phyloP scores from a whole-genome alignment of 2,888 invertebrate genomes.

The Philhelius pedissequus region DNA sequence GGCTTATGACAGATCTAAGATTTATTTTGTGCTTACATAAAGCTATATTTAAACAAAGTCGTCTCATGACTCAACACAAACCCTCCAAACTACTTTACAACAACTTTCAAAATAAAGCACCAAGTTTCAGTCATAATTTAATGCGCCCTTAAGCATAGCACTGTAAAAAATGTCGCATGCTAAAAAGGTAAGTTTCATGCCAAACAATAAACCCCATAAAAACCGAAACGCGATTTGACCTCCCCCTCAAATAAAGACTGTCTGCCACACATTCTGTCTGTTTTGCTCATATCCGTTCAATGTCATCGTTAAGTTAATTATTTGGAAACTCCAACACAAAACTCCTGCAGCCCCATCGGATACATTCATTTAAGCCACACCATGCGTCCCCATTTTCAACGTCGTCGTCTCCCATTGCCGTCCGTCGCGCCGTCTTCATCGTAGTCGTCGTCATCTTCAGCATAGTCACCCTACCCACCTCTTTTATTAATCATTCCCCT shows the following conservation, averaged over 20 bases:
- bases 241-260: neutral
- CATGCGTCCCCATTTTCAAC: neutral
- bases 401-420: neutral
- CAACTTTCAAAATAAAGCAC: neutral
- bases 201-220: neutral
- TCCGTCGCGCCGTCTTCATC: too few relatives aligned
- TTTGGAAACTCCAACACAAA: conserved; percentile 54
- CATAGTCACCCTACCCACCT: neutral
- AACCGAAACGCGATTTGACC: conserved; percentile 20
- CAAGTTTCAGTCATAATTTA: neutral
- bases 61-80: neutral
- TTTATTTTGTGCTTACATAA: neutral
- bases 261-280: conserved; percentile 11
- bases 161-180: neutral
- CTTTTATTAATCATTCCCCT: conserved; percentile 60
- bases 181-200: neutral
- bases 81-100: neutral
- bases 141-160: neutral
- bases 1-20: neutral
- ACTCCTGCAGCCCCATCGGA: conserved; percentile 19
- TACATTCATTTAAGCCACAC: conserved; percentile 37
- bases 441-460: neutral
- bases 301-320: conserved; percentile 65
- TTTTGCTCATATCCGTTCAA: conserved; percentile 26
- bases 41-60: neutral